Base-by-base conservation (phyloP, 2,113 vertebrate genomes). In the Mastomys natalensis region DNA sequence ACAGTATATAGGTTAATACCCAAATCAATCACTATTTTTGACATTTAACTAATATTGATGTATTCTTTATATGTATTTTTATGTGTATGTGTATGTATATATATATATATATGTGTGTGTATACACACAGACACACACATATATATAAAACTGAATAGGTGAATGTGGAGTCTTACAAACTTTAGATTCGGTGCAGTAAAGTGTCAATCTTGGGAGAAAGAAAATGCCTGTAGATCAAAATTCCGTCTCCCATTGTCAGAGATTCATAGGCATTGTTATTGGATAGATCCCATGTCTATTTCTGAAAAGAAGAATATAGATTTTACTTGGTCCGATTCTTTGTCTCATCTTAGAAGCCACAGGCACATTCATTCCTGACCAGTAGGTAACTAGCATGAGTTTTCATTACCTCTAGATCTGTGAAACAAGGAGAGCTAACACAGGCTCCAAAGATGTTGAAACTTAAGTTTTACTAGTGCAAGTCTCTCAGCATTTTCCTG, bases 361-460 rank as follows among this genome's bases (percentile, higher is more conserved):
- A 94, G 24, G 48, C 22, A 87, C 73, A 82, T 95, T 16, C 17
- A 88, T 60, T 94, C 19, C 19, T 95, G 89, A 81, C 24, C 26
- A n/a, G 43, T 68, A 70, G 29, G 53, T 70, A 58, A 60, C 48
- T 13, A 10, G 51, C 22, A 9, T 89, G 40, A 1, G n/a, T 87
- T 87, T 53, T 62, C 10, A 8, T 87, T 24, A 76, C 29, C 48
- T 1, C 82, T 87, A 89, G 24, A 40, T 66, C 11, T 86, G 17
- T 88, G 77, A 94, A 24, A 21, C 53, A 37, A 40, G 21, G 7
- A 37, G 34, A 76, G 29, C 87, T 55, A 87, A 22, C 6, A 45
- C 2, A 48, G 19, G 37, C 21, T 94, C 92, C 3, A 74, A 82
- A 37, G 34, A 77, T 68, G 48, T 24, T 45, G 29, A 92, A 90